A percentile compares a stretch with the other conserved stretches of the same genome.
Evolutionary conservation across 2,113 vertebrate species (phyloP).

Genomic region (Fulica atra): DNA sequence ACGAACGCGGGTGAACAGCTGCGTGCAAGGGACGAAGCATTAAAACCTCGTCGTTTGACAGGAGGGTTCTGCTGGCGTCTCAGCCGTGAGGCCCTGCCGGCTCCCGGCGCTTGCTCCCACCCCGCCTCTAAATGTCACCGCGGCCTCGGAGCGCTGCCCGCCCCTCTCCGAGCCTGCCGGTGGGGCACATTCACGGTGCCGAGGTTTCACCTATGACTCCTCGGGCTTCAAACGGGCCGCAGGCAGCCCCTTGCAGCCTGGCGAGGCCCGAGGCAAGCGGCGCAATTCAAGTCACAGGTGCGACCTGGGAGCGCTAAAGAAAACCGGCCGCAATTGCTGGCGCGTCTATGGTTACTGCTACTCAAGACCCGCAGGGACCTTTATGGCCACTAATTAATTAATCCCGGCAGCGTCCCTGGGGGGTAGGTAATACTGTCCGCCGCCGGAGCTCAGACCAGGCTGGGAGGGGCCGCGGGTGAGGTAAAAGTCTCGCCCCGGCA

Average conservation of each 20-base stretch:
- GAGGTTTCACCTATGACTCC: neutral
- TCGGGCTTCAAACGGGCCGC: neutral
- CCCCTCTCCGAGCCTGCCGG: neutral
- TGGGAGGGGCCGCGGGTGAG: neutral
- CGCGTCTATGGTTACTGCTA: neutral
- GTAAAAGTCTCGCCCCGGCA: fast-evolving
- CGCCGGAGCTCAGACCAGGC: fast-evolving
- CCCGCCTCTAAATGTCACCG: slow-evolving; percentile 33
- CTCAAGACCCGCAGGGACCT: neutral
- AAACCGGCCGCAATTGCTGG: neutral
- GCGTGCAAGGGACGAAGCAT: neutral
- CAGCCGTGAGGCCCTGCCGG: neutral
- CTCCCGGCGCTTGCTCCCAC: neutral
- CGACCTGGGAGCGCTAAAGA: fast-evolving
- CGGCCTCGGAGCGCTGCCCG: neutral
- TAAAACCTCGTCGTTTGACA: fast-evolving
- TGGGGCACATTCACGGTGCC: neutral
- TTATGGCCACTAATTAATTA: neutral
- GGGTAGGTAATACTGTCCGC: fast-evolving
- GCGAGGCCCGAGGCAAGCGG: no score
- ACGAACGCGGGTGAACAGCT: no score
- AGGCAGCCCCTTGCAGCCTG: neutral
- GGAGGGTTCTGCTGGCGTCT: neutral
- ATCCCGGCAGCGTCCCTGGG: neutral
- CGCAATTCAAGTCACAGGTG: neutral